Base-by-base conservation (phyloP, 2,797 vertebrate species). In the Enteromius trimaculatus region DNA sequence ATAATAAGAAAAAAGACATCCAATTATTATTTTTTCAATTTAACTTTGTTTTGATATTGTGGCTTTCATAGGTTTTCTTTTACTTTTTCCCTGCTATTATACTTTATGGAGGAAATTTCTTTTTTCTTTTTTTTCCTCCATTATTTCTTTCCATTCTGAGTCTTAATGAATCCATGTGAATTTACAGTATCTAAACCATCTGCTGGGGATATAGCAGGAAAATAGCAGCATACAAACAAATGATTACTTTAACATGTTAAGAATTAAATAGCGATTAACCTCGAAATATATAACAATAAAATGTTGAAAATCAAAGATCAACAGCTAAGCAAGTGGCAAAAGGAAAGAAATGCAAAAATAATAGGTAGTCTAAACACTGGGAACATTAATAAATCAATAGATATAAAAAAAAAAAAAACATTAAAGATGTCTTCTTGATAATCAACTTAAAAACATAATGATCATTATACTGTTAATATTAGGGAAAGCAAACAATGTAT, bases 151-250 rank as follows among this genome's bases (percentile, higher is more conserved):
- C 11, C 17, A 6, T 51, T 74, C 11, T 10, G 51, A 37, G 74
- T 39, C 19, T 19, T 16, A 42, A 60, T 42, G 13, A 77, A 1
- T 4, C 4, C 19, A 19, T 3, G n/a, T 19, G 17, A 60, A 29
- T 70, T 42, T 1, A 44, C 10, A 13, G 42, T 44, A 31, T 44
- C 34, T 9, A n/a, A 80, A 62, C 13, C 0, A 62, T 26, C 23
- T 44, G 44, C 10, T 9, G 19, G 19, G 7, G 11, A 70, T 19
- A 65, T 23, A 4, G 19, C 16, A 71, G 53, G 26, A 23, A 80
- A 80, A 60, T 39, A 80, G 66, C 64, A 80, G 79, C 66, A 80
- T 58, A 58, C 6, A 29, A 58, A 58, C 60, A 64, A 42, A 39
- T 70, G n/a, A 70, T 26, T 11, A 34, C 26, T 44, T 5, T 39